These are phyloP conservation scores for Drosophila burlai DNA, from an alignment of 1,140 invertebrate species.

Conservation along the genomic window DNA sequence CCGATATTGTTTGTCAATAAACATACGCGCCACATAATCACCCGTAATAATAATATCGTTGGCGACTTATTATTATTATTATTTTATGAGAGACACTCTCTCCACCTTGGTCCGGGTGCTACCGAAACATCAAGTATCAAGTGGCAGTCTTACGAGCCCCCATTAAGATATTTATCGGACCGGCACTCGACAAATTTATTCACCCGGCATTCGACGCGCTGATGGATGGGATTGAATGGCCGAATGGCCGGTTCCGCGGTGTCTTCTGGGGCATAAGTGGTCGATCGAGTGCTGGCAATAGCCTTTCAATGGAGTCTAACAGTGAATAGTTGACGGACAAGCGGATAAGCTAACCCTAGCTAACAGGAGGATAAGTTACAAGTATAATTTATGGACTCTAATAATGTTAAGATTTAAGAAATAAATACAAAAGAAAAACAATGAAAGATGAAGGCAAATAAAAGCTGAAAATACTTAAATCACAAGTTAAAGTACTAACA, in stretches of 20 bases:
- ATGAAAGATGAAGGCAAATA: no score
- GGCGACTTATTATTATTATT: constrained; percentile 58
- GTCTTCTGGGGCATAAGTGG: constrained; percentile 22
- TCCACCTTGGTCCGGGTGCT: constrained; percentile 18
- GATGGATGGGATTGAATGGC: constrained; percentile 31
- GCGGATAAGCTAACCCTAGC: no score
- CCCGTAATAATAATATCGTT: constrained; percentile 57
- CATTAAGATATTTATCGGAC: constrained; percentile 54
- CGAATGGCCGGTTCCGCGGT: constrained; percentile 8
- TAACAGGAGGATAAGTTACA: background rate
- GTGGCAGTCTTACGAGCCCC: constrained; percentile 26
- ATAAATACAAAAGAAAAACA: no score
- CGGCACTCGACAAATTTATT: constrained; percentile 37
- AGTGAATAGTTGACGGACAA: background rate
- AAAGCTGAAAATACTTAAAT: no score
- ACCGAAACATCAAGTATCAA: constrained; percentile 32
- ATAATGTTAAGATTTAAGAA: no score
- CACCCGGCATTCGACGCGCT: constrained; percentile 15
- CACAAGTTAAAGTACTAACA: background rate
- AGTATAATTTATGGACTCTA: background rate
- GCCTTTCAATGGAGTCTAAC: background rate
- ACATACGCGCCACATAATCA: constrained; percentile 81
- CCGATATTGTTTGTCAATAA: constrained; percentile 75
- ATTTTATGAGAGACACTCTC: constrained; percentile 25
- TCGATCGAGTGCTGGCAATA: background rate